A percentile compares a stretch with the other conserved stretches of the same genome.
These are phyloP conservation scores for Hyles lineata DNA, from an alignment of 2,888 invertebrate species.

Conservation along the genomic window DNA sequence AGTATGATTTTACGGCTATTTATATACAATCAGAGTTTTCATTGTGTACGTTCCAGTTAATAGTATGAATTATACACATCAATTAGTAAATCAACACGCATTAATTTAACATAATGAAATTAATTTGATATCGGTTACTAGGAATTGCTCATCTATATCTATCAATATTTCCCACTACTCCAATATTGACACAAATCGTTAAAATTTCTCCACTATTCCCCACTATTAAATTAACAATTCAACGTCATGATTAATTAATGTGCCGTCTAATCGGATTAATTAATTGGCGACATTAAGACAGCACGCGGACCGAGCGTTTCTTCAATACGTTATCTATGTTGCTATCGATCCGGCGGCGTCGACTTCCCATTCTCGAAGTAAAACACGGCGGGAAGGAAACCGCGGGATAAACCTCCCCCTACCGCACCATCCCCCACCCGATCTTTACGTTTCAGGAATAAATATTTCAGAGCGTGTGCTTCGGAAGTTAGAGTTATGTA, in stretches of 20 bases:
- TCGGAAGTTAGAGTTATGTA: slow-evolving; percentile 84
- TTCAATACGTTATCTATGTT: slow-evolving; percentile 74
- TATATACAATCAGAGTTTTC: too few relatives aligned
- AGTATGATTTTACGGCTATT: too few relatives aligned
- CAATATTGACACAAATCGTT: too few relatives aligned
- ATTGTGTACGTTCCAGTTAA: too few relatives aligned
- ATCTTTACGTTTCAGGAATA: slow-evolving; percentile 85
- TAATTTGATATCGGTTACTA: too few relatives aligned
- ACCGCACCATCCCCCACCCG: slow-evolving; percentile 64
- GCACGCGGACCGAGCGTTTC: slow-evolving; percentile 45
- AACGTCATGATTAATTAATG: too few relatives aligned
- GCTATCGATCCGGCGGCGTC: slow-evolving; percentile 83
- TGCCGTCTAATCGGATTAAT: slow-evolving; percentile 5
- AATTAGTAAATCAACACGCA: too few relatives aligned
- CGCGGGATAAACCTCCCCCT: slow-evolving; percentile 81
- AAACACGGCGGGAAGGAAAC: slow-evolving; percentile 85
- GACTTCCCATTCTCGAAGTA: slow-evolving; percentile 85
- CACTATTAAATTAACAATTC: not conserved
- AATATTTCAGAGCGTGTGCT: slow-evolving; percentile 85
- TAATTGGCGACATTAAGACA: not conserved
- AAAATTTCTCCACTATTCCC: too few relatives aligned
- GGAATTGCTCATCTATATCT: too few relatives aligned
- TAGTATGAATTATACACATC: too few relatives aligned
- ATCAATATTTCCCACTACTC: too few relatives aligned
- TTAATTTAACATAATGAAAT: too few relatives aligned